Percentiles rank a stretch among this genome's conserved stretches.
Conservation (phyloP, 2,113 vertebrate species). For the Promerops cafer region DNA sequence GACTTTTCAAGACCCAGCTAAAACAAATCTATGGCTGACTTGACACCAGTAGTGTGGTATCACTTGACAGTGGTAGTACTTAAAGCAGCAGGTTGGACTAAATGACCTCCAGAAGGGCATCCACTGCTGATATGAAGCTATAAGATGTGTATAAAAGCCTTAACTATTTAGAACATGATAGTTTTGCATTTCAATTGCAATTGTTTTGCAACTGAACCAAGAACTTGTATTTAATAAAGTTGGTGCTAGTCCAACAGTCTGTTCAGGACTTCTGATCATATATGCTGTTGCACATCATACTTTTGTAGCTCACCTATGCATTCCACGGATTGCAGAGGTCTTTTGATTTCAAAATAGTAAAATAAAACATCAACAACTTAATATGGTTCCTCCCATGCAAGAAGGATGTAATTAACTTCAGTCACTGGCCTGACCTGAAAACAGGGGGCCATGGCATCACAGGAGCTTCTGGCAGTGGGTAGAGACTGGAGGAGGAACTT, state of each 20-base stretch:
- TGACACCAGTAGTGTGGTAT: not conserved
- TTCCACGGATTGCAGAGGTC: not conserved
- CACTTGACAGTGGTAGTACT: not conserved
- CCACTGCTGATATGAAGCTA: not conserved
- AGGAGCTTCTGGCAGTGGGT: not conserved
- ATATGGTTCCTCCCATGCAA: not conserved
- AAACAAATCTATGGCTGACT: not conserved
- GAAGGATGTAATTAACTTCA: slow-evolving; percentile 8
- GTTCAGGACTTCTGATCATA: not conserved
- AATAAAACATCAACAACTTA: slow-evolving; percentile 8
- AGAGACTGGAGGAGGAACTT: not conserved
- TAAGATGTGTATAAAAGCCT: not conserved
- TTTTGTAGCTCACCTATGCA: not conserved
- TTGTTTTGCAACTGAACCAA: not conserved
- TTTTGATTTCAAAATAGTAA: slow-evolving; percentile 22
- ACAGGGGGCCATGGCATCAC: not conserved
- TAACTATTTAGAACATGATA: not conserved
- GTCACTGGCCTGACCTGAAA: not conserved
- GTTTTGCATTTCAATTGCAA: not conserved
- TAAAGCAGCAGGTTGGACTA: not conserved
- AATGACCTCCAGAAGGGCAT: not conserved
- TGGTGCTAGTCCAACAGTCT: not conserved
- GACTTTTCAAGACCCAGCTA: not conserved
- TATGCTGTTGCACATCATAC: not conserved
- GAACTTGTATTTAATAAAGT: not conserved